Percentiles rank a stretch among this genome's conserved stretches.
Conservation (phyloP, 2,797 vertebrate genomes). For the Mus caroli region DNA sequence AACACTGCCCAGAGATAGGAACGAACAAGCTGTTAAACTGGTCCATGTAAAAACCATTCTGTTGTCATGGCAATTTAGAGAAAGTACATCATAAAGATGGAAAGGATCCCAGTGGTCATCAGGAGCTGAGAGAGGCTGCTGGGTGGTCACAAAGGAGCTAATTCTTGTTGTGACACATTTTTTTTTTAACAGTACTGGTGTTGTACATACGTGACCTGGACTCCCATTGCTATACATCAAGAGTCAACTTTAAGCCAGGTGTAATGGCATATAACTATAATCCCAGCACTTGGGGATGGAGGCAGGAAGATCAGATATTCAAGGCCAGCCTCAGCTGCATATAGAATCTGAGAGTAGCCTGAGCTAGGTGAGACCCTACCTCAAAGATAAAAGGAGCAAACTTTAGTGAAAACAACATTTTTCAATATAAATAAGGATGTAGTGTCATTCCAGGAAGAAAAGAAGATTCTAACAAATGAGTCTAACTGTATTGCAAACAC, state of each 20-base stretch:
- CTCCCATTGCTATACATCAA: neutral
- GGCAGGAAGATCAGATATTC: neutral
- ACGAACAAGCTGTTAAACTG: neutral
- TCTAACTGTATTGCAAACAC: neutral
- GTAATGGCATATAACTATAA: neutral
- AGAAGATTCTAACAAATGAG: neutral
- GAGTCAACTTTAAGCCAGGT: neutral
- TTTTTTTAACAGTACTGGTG: neutral
- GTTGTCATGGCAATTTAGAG: neutral
- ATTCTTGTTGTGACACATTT: neutral
- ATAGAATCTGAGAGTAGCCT: neutral
- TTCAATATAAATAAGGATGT: neutral
- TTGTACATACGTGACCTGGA: neutral
- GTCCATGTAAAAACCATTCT: neutral
- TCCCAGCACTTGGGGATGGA: neutral
- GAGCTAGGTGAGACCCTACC: neutral
- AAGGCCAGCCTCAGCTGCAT: neutral
- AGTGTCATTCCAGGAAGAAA: neutral
- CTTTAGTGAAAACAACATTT: neutral
- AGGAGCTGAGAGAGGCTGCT: neutral
- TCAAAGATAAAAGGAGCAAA: neutral
- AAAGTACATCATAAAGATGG: neutral
- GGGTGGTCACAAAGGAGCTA: neutral
- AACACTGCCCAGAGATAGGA: neutral
- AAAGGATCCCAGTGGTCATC: neutral